A percentile compares a stretch with the other conserved stretches of the same genome.
phyloP scores from a whole-genome alignment of 2,888 invertebrate species.

The Drosophila aldrichi region DNA sequence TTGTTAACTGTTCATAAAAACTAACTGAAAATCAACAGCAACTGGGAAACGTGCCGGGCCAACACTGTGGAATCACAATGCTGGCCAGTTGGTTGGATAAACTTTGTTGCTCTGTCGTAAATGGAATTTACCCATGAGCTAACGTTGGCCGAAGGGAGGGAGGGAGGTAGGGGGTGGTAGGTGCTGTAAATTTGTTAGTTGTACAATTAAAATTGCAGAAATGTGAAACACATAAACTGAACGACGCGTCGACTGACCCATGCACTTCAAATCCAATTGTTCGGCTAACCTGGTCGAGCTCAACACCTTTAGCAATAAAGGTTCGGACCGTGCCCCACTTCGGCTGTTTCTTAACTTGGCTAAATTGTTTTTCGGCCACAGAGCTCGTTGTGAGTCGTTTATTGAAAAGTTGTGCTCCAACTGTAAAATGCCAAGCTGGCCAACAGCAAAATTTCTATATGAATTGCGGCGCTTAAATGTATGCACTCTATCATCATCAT shows the following conservation, averaged over 20 bases:
- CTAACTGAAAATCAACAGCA: constrained; percentile 49
- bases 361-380: constrained; percentile 66
- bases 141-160: not conserved
- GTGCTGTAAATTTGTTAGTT: constrained; percentile 51
- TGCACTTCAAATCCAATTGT: constrained; percentile 55
- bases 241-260: constrained; percentile 23
- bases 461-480: constrained; percentile 44
- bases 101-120: constrained; percentile 46
- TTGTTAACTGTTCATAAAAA: constrained; percentile 22
- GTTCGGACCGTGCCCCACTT: not conserved
- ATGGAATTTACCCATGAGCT: constrained; percentile 62
- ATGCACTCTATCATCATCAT: constrained; percentile 49
- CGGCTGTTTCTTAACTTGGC: constrained; percentile 3
- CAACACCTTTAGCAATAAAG: not conserved
- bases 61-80: constrained; percentile 32
- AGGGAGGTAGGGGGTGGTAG: not conserved
- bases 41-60: not conserved
- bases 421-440: constrained; percentile 35
- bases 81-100: constrained; percentile 54
- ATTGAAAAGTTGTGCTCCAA: constrained; percentile 69
- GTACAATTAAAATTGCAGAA: constrained; percentile 70
- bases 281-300: constrained; percentile 43
- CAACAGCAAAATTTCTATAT: constrained; percentile 54
- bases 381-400: constrained; percentile 64
- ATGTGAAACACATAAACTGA: constrained; percentile 30